A percentile compares a stretch with the other conserved stretches of the same genome.
phyloP scores from a whole-genome alignment of 2,113 vertebrate genomes.

The Leptosomus discolor region DNA sequence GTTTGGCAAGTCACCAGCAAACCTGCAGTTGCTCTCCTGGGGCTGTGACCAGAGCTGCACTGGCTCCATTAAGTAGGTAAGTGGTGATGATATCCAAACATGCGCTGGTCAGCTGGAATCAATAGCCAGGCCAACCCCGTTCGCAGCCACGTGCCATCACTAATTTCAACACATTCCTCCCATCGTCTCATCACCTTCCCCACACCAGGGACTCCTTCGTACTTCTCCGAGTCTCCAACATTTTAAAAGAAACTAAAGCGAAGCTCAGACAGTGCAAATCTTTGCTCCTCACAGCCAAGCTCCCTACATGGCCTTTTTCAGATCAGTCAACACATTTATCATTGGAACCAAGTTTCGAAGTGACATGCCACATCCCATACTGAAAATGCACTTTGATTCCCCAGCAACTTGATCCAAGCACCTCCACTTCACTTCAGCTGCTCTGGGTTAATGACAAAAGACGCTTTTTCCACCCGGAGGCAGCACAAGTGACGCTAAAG shows the following conservation, averaged over 20 bases:
- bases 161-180: background rate
- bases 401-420: background rate
- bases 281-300: background rate
- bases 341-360: background rate
- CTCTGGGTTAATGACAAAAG: background rate
- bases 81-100: background rate
- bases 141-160: background rate
- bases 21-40: background rate
- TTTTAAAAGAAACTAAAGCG: background rate
- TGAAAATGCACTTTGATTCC: background rate
- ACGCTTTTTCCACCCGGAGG: background rate
- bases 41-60: background rate
- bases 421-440: background rate
- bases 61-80: background rate
- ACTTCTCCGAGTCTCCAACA: background rate
- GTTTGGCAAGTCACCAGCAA: background rate
- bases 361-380: background rate
- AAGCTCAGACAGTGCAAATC: background rate
- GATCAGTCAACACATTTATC: background rate
- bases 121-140: background rate
- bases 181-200: background rate
- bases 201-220: background rate
- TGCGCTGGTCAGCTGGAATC: background rate
- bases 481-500: background rate
- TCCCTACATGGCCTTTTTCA: background rate